Percentiles rank a stretch among this genome's conserved stretches.
Conservation (phyloP, 2,113 vertebrate species). For the Channa argus region DNA sequence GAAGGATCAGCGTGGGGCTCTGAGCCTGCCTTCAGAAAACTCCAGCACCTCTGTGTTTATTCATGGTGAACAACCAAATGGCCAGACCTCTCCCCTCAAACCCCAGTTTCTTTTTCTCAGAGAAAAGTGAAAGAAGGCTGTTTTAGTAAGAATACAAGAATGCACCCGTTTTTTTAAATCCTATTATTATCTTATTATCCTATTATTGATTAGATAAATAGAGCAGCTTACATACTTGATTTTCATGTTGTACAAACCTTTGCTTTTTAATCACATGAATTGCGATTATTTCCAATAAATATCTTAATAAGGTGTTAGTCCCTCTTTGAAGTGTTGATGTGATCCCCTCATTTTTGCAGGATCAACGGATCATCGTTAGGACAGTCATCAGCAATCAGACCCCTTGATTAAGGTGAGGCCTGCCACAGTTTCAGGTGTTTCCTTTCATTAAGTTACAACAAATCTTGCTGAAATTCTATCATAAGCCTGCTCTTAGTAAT, state of each 20-base stretch:
- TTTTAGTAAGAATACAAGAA: too few species aligned
- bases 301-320: constrained; percentile 40
- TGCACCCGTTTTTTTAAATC: too few species aligned
- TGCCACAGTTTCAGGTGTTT: constrained; percentile 57
- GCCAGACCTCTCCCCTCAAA: constrained; percentile 42
- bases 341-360: constrained; percentile 70
- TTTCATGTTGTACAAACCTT: not conserved
- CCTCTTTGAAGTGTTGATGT: constrained; percentile 75
- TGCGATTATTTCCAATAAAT: not conserved
- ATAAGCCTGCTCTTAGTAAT: constrained; percentile 21
- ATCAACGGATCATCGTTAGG: constrained; percentile 68
- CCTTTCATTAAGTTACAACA: constrained; percentile 39
- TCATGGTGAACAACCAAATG: constrained; percentile 83
- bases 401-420: constrained; percentile 59
- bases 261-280: not conserved
- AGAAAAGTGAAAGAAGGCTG: not conserved
- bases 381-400: constrained; percentile 59
- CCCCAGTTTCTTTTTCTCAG: constrained; percentile 16
- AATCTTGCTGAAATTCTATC: constrained; percentile 25
- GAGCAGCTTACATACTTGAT: too few species aligned
- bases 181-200: too few species aligned
- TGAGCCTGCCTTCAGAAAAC: constrained; percentile 56
- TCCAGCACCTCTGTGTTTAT: constrained; percentile 82
- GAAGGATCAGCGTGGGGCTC: constrained; percentile 61
- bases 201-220: too few species aligned